These are phyloP conservation scores for Siniperca knerii DNA, from an alignment of 2,113 vertebrate species.

Conservation along the genomic window DNA sequence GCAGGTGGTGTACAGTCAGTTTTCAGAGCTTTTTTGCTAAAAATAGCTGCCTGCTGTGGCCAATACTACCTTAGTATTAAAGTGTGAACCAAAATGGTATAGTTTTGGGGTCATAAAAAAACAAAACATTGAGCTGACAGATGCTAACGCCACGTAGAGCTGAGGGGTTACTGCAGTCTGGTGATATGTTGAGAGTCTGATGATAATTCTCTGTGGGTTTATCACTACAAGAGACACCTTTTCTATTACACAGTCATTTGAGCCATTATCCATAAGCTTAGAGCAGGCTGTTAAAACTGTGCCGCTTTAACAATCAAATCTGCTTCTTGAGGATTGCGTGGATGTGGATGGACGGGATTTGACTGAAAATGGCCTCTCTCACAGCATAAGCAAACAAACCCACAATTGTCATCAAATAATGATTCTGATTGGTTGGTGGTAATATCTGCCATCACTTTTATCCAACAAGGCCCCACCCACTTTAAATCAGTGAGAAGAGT, in stretches of 20 bases:
- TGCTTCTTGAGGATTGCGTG: background rate
- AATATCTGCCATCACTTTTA: background rate
- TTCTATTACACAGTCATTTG: background rate
- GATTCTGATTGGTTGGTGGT: background rate
- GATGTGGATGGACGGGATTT: background rate
- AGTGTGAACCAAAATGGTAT: background rate
- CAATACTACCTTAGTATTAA: too few species aligned
- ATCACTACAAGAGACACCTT: background rate
- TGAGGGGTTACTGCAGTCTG: too few species aligned
- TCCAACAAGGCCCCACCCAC: background rate
- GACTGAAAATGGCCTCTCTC: background rate
- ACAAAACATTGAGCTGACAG: slow-evolving; percentile 3
- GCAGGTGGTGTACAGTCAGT: background rate
- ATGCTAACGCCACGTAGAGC: background rate
- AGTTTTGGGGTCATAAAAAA: too few species aligned
- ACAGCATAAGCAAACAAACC: background rate
- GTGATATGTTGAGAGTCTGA: too few species aligned
- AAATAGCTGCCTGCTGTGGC: background rate
- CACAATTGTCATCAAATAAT: background rate
- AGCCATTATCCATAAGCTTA: background rate
- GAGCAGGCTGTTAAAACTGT: background rate
- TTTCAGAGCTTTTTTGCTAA: background rate
- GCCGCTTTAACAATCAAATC: background rate
- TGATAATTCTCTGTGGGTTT: background rate
- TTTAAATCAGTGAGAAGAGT: background rate